These are phyloP conservation scores for Platysternon megacephalum DNA, from an alignment of 2,113 vertebrate genomes.

Conservation along the genomic window DNA sequence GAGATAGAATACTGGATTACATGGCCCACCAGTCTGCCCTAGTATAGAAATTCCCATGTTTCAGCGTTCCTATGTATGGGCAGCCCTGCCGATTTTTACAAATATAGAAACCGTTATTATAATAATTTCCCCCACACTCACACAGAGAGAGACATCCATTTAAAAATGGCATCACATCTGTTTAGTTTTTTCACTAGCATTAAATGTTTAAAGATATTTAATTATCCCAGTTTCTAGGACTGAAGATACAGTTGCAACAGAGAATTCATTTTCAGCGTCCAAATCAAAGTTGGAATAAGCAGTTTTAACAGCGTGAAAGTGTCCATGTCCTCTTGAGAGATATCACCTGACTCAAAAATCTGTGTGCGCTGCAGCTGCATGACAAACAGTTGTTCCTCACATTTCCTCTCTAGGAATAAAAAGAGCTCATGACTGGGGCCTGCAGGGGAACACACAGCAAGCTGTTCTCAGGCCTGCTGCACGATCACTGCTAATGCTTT, in stretches of 20 bases:
- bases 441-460: background rate
- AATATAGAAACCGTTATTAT: background rate
- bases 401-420: background rate
- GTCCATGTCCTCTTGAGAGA: background rate
- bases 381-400: background rate
- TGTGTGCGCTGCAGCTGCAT: background rate
- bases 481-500: background rate
- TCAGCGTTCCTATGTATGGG: rapidly evolving
- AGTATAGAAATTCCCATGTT: background rate
- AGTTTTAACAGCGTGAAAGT: background rate
- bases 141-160: rapidly evolving
- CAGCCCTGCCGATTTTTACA: background rate
- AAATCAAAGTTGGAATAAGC: background rate
- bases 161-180: background rate
- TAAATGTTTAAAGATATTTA: background rate
- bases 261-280: background rate
- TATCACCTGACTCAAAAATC: background rate
- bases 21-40: background rate
- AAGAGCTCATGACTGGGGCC: background rate
- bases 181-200: background rate
- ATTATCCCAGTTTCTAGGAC: background rate
- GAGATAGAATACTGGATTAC: background rate
- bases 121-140: background rate
- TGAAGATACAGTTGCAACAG: background rate
- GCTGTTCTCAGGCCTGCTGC: background rate